phyloP scores from a whole-genome alignment of 2,888 invertebrate species.

The Melolontha melolontha region DNA sequence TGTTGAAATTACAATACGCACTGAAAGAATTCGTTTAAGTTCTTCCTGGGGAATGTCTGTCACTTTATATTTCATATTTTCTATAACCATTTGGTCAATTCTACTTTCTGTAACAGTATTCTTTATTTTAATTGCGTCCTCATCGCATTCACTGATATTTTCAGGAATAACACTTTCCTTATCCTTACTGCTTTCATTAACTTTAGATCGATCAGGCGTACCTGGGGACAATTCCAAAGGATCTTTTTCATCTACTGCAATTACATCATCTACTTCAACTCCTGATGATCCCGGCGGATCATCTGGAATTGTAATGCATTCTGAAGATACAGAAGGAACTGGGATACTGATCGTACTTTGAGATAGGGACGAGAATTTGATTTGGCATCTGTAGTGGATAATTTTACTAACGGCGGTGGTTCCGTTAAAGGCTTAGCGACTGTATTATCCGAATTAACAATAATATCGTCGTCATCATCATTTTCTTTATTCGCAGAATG shows the following conservation, averaged over 20 bases:
- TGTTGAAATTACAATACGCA: slow-evolving; percentile 40
- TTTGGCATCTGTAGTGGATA: slow-evolving; percentile 6
- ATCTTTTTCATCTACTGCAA: slow-evolving; percentile 31
- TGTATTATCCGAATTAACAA: slow-evolving; percentile 60
- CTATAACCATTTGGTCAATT: slow-evolving; percentile 50
- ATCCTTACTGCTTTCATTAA: slow-evolving; percentile 5
- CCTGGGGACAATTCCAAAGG: slow-evolving; percentile 12
- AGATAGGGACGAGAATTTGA: slow-evolving; percentile 48
- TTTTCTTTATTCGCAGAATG: background rate
- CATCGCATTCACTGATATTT: slow-evolving; percentile 32
- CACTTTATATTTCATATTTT: slow-evolving; percentile 43
- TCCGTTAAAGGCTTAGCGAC: background rate
- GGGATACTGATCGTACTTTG: slow-evolving; percentile 58
- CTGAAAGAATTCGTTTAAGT: slow-evolving; percentile 44
- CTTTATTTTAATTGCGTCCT: slow-evolving; percentile 35
- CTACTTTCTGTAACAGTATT: slow-evolving; percentile 44
- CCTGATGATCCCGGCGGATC: slow-evolving; percentile 50
- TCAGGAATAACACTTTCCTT: slow-evolving; percentile 8
- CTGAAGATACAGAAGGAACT: slow-evolving; percentile 57
- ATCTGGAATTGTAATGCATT: slow-evolving; percentile 61
- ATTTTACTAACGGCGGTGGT: slow-evolving; percentile 20
- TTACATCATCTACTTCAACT: slow-evolving; percentile 20
- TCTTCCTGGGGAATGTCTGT: slow-evolving; percentile 40
- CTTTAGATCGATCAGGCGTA: background rate
- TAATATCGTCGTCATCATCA: slow-evolving; percentile 65